phyloP scores from a whole-genome alignment of 2,888 invertebrate species.

The Papilio gigon region DNA sequence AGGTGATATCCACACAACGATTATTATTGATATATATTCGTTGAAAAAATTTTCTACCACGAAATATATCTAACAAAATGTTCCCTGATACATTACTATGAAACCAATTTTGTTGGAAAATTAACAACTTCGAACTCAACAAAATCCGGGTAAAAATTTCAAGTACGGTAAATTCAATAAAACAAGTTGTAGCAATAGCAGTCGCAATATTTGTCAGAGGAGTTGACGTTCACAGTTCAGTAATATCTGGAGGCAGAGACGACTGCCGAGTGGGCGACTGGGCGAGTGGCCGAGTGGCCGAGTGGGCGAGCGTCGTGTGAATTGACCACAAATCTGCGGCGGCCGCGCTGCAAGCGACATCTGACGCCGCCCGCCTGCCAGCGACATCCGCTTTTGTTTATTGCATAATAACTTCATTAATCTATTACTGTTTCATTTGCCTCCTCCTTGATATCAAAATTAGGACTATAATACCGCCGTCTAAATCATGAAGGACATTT shows the following conservation, averaged over 20 bases:
- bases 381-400: conserved; percentile 75
- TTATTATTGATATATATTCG: no score
- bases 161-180: not conserved
- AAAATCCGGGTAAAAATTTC: not conserved
- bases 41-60: not conserved
- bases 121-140: not conserved
- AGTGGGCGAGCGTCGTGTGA: conserved; percentile 57
- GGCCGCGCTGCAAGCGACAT: conserved; percentile 61
- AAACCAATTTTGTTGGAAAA: not conserved
- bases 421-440: conserved; percentile 26
- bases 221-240: conserved; percentile 17
- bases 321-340: conserved; percentile 78
- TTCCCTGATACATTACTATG: not conserved
- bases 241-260: conserved; percentile 33
- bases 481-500: not conserved
- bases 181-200: not conserved
- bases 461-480: not conserved
- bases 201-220: conserved; percentile 23
- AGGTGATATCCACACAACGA: no score
- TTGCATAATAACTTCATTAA: conserved; percentile 49
- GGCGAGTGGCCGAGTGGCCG: conserved; percentile 47
- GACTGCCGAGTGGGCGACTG: conserved; percentile 54
- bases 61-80: not conserved
- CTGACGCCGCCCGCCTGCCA: conserved; percentile 58
- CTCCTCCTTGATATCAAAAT: conserved; percentile 2